Conservation (phyloP, 2,888 invertebrate species). For the Halictus quadricinctus region DNA sequence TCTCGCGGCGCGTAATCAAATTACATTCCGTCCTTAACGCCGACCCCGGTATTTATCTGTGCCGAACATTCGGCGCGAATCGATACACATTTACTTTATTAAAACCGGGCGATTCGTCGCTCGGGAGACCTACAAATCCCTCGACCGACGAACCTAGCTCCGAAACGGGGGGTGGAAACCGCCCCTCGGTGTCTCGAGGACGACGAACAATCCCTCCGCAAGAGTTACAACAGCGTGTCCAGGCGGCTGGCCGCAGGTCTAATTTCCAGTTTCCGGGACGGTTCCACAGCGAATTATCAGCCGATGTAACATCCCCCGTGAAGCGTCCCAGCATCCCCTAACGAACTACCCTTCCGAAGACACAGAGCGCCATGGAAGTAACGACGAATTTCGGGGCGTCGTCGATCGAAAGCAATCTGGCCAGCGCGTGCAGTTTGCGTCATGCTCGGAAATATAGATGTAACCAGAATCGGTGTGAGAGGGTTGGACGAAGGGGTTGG, state of each 20-base stretch:
- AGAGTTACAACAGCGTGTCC: background rate
- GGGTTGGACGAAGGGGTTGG: slow-evolving; percentile 15
- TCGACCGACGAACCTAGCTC: background rate
- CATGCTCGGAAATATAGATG: slow-evolving; percentile 47
- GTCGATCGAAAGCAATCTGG: slow-evolving; percentile 57
- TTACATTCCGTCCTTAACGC: background rate
- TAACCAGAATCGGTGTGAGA: slow-evolving; percentile 1
- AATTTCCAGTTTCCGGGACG: background rate
- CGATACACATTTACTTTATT: slow-evolving; percentile 3
- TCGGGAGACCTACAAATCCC: background rate
- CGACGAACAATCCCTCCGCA: background rate
- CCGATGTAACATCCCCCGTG: background rate
- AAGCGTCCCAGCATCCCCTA: background rate
- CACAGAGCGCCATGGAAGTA: background rate
- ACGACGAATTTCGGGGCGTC: slow-evolving; percentile 12
- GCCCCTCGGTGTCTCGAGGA: background rate
- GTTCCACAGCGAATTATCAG: background rate
- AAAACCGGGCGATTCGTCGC: background rate
- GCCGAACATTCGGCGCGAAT: background rate
- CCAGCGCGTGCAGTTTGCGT: slow-evolving; percentile 43
- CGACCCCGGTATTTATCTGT: background rate
- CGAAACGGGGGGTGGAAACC: background rate
- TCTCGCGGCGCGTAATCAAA: background rate
- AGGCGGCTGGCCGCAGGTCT: background rate
- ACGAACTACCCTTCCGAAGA: background rate